Conservation (phyloP, 2,797 vertebrate species). For the Phataginus tetradactyla region DNA sequence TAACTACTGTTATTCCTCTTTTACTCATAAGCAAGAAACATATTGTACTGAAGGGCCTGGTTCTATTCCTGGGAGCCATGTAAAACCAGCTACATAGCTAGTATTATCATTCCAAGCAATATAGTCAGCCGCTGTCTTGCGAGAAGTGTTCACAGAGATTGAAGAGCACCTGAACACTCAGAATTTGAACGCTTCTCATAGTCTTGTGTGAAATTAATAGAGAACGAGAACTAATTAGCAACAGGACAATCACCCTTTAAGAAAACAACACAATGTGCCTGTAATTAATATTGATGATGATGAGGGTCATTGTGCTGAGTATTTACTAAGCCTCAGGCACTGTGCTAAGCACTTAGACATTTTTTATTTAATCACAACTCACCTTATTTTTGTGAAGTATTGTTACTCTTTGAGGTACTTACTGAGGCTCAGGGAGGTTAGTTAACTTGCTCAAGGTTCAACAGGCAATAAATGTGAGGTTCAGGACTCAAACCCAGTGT, state of each 20-base stretch:
- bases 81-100: neutral
- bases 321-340: neutral
- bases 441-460: conserved; percentile 28
- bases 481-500: neutral
- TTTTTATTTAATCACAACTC: conserved; percentile 27
- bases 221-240: neutral
- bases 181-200: neutral
- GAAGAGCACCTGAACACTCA: neutral
- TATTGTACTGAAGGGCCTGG: neutral
- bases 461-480: neutral
- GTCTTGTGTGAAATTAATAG: neutral
- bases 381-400: conserved; percentile 31
- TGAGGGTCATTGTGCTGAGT: neutral
- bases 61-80: conserved; percentile 12
- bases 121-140: neutral
- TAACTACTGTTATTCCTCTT: conserved; percentile 53
- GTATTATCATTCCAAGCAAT: conserved; percentile 18
- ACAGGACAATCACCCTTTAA: neutral
- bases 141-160: neutral
- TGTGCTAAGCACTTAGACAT: neutral
- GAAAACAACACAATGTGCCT: neutral
- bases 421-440: conserved; percentile 17
- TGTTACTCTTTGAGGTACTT: conserved; percentile 24
- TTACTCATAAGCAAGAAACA: conserved; percentile 44
- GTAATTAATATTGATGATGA: neutral